Evolutionary conservation across 2,113 vertebrate species (phyloP).

Genomic region (Climacteris rufus): DNA sequence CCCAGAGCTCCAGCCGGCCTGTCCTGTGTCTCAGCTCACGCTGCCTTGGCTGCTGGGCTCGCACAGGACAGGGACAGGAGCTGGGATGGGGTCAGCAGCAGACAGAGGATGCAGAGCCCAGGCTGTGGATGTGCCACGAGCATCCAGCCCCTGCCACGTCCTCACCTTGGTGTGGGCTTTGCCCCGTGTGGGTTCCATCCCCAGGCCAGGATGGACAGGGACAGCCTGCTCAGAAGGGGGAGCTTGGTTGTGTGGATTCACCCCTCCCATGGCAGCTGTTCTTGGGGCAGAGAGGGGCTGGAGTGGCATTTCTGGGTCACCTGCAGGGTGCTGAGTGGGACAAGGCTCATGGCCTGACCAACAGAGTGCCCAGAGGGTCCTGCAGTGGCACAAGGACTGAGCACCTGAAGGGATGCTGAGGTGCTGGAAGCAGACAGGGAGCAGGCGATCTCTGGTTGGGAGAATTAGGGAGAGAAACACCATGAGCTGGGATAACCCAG

Average conservation of each 20-base stretch:
- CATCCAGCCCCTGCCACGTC: fast-evolving
- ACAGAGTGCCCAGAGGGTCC: fast-evolving
- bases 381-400: fast-evolving
- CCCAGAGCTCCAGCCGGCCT: fast-evolving
- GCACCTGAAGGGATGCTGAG: not conserved
- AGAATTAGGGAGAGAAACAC: not conserved
- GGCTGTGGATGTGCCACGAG: fast-evolving
- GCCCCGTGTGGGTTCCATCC: fast-evolving
- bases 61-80: not conserved
- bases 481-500: not conserved
- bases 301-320: not conserved
- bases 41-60: not conserved
- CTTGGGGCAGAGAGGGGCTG: not conserved
- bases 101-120: not conserved
- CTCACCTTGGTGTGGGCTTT: not conserved
- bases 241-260: not conserved
- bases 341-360: not conserved
- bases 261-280: not conserved
- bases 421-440: not conserved
- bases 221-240: no score
- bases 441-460: fast-evolving
- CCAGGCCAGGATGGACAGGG: fast-evolving
- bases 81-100: not conserved
- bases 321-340: fast-evolving
- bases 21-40: fast-evolving